Base-by-base conservation (phyloP, 2,888 invertebrate genomes). In the Stratiomys singularior region DNA sequence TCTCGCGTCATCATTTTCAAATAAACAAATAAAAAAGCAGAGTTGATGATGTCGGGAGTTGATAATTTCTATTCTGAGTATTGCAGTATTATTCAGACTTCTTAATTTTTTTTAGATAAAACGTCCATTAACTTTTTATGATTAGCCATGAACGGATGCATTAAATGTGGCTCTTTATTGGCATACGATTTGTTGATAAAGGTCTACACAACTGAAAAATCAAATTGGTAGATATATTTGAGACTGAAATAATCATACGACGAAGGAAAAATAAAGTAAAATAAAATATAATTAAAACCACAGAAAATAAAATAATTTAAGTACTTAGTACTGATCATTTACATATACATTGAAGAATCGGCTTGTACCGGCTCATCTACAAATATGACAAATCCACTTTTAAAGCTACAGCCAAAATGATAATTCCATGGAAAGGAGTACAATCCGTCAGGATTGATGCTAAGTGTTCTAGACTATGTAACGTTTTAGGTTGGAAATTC, bases 251-350 rank as follows among this genome's bases (percentile, higher is more conserved):
- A 52, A 18, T 18, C 15, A 13, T n/a, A 7, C 4, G 3, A 37
- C 5, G 3, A 37, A 5, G 5, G 9, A 37, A 37, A 37, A 37
- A 37, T 37, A 9, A 37, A 23, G 13, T 5, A 60, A 5, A 3
- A 25, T 25, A 60, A 60, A 25, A 60, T 23, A 27, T 27, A 63
- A 63, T 27, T 13, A 63, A 13, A 60, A 66, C 9, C 30, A 9
- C 13, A 37, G 18, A 66, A 69, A 15, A 21, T 47, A 23, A 69
- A 77, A 79, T 79, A 77, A 79, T 76, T 79, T 79, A 79, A 79
- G 79, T 79, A 79, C 79, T 77, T 79, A 76, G 79, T 77, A 79
- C 77, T 77, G 77, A 77, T 69, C 76, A 71, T 71, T 72, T 76
- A 37, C 60, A 46, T 25, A 52, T 64, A 18, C 25, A 30, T 21